Evolutionary conservation across 37 sponge, comb jelly and placozoan genomes (phyloP), one percentile per base, ranked within the genome.

Genomic region (Mnemiopsis leidyi): DNA sequence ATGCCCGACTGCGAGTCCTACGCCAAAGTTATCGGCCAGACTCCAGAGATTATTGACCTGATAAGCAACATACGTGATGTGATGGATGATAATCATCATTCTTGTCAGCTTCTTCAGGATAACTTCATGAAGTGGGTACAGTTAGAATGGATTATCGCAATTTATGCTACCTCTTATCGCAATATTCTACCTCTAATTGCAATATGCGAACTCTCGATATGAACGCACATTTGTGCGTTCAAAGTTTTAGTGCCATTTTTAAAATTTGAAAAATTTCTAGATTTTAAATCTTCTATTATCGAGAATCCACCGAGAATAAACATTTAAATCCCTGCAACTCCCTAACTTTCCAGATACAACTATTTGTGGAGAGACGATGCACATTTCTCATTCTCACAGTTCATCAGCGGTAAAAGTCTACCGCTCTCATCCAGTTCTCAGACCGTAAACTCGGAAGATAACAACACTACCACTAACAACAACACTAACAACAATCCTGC

Each of bases 281-380:
- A n/a, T n/a, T n/a, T n/a, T n/a, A n/a, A n/a, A n/a, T n/a, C n/a
- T n/a, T n/a, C n/a, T n/a, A n/a, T n/a, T n/a, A n/a, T n/a, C n/a
- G n/a, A n/a, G n/a, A n/a, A n/a, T n/a, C n/a, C n/a, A n/a, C n/a
- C n/a, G n/a, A n/a, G n/a, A n/a, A n/a, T n/a, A n/a, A n/a, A n/a
- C 68, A 9, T 61, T 61, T 61, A 9, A 21, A 61, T 21, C 68
- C 18, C 23, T 71, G 29, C 2, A 71, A 71, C 26, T 30, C 25
- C 73, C 16, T 71, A 25, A 23, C 26, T n/a, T 18, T 34, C 24
- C 90, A 85, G 90, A 61, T 85, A 40, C 90, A 85, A 61, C 61
- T 40, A 85, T 39, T 61, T 85, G 28, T 85, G 90, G 90, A 85
- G 39, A 61, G 90, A 85, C 26, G 90, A 85, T 26, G 61, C 90